phyloP scores from a whole-genome alignment of 2,797 vertebrate species.

The Bovichtus variegatus region DNA sequence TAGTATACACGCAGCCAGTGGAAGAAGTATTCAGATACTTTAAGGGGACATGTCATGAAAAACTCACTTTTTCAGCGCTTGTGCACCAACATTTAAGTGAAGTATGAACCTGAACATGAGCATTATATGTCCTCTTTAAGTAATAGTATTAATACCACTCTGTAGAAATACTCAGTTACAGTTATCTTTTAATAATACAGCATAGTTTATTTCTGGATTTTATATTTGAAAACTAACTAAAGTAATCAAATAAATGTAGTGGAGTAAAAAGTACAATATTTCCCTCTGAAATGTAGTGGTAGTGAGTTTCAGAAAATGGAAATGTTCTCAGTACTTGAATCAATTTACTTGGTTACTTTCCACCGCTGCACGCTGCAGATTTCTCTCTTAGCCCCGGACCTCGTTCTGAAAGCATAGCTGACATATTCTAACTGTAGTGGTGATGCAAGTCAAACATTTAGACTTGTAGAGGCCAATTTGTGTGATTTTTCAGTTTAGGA shows the following conservation, averaged over 20 bases:
- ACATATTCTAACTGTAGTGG: not conserved
- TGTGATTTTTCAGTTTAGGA: not conserved
- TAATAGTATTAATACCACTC: no score
- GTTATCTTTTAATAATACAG: no score
- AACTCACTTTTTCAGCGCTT: no score
- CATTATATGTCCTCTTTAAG: no score
- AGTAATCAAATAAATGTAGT: not conserved
- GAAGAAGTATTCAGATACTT: not conserved
- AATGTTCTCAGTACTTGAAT: no score
- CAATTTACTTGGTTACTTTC: no score
- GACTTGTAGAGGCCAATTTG: not conserved
- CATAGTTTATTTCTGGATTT: not conserved
- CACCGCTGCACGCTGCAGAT: not conserved
- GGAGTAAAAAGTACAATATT: not conserved
- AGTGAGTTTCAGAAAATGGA: not conserved
- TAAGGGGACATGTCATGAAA: no score
- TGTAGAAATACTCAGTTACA: no score
- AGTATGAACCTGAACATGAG: no score
- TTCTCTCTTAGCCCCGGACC: not conserved
- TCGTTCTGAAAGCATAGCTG: not conserved
- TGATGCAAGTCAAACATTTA: not conserved
- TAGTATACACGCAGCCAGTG: not conserved
- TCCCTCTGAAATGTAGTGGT: not conserved
- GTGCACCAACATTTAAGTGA: no score
- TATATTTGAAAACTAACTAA: no score